phyloP scores from a whole-genome alignment of 2,113 vertebrate genomes.

The Cyprinodon variegatus region DNA sequence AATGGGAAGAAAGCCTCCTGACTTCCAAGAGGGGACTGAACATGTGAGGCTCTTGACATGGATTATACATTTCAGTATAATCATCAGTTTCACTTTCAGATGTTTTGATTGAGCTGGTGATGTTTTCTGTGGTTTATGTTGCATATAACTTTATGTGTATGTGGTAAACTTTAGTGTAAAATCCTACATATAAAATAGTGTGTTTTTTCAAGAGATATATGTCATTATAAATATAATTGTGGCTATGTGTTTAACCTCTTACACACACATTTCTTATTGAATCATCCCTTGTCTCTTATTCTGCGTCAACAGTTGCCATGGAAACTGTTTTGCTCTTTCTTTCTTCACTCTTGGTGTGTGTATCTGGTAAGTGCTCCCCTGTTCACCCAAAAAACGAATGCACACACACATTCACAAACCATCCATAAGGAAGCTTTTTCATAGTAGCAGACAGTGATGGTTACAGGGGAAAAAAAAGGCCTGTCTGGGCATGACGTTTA shows the following conservation, averaged over 20 bases:
- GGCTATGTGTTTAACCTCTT: conserved; percentile 23
- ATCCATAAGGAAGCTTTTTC: conserved; percentile 55
- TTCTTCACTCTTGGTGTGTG: conserved; percentile 86
- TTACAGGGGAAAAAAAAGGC: neutral
- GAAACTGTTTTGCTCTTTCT: conserved; percentile 87
- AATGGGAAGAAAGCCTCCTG: conserved; percentile 51
- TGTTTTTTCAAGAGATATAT: neutral
- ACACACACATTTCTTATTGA: conserved; percentile 10
- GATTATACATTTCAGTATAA: conserved; percentile 11
- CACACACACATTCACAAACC: conserved; percentile 1
- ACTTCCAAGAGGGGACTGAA: conserved; percentile 43
- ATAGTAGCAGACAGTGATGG: neutral
- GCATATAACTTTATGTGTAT: neutral
- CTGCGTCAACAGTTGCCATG: conserved; percentile 86
- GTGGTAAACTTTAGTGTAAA: neutral
- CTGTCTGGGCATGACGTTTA: conserved; percentile 5
- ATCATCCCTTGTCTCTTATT: conserved; percentile 33
- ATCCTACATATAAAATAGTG: neutral
- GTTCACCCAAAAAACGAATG: conserved; percentile 7
- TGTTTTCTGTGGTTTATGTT: conserved; percentile 16
- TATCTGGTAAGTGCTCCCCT: conserved; percentile 81
- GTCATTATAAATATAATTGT: neutral
- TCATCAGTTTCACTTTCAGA: conserved; percentile 16
- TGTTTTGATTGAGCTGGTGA: conserved; percentile 8
- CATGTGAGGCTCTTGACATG: conserved; percentile 32